Percentiles rank a stretch among this genome's conserved stretches.
Evolutionary conservation across 2,797 vertebrate genomes (phyloP).

Genomic region (Siniperca scherzeri): DNA sequence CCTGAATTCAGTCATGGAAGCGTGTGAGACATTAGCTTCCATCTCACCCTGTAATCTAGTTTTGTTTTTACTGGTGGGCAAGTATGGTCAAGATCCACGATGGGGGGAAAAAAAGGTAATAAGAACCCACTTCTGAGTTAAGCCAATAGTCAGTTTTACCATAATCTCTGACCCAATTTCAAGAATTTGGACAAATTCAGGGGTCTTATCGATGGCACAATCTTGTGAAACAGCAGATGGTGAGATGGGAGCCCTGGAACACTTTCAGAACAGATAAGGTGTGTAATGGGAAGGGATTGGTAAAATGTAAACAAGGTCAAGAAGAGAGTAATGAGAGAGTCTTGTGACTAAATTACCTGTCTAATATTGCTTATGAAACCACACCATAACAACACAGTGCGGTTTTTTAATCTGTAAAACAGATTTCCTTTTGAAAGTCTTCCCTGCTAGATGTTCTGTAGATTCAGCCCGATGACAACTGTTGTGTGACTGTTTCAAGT

Average conservation of each 20-base stretch:
- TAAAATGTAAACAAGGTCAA: slow-evolving; percentile 24
- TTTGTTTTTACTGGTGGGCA: slow-evolving; percentile 61
- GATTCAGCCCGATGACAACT: not conserved
- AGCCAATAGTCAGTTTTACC: slow-evolving; percentile 50
- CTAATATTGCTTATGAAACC: slow-evolving; percentile 8
- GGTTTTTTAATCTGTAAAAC: not conserved
- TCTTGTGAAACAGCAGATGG: slow-evolving; percentile 52
- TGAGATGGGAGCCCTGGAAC: slow-evolving; percentile 17
- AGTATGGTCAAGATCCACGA: slow-evolving; percentile 21
- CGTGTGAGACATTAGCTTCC: slow-evolving; percentile 17
- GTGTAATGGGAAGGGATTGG: not conserved
- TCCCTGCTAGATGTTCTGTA: not conserved
- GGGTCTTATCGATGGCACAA: slow-evolving; percentile 47
- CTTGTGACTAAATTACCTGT: not conserved
- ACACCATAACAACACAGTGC: not conserved
- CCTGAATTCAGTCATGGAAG: slow-evolving; percentile 26
- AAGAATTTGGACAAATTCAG: slow-evolving; percentile 55
- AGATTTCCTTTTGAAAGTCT: not conserved
- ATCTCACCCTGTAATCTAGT: slow-evolving; percentile 34
- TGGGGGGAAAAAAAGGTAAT: slow-evolving; percentile 20
- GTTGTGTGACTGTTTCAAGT: slow-evolving; percentile 6
- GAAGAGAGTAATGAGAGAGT: not conserved
- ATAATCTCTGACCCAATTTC: slow-evolving; percentile 73
- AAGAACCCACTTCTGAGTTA: slow-evolving; percentile 29
- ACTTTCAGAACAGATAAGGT: slow-evolving; percentile 6